These are phyloP conservation scores for Mycteria americana DNA, from an alignment of 2,797 vertebrate genomes.

Conservation along the genomic window DNA sequence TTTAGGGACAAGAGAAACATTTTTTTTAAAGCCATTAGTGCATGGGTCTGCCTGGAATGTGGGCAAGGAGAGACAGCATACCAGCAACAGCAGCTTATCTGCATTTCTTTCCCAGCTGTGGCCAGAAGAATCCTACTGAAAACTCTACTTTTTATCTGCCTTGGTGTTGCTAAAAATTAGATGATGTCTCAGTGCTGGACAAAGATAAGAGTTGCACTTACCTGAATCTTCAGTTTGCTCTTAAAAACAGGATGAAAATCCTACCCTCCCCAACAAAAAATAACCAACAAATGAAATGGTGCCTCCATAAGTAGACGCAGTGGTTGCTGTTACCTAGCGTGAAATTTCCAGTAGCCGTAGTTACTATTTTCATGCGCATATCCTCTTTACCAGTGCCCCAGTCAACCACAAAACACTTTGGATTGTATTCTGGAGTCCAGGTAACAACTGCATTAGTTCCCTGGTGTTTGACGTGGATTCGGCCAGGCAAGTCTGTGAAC, in stretches of 20 bases:
- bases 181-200: neutral
- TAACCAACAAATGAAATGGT: neutral
- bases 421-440: conserved; percentile 70
- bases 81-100: neutral
- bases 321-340: conserved; percentile 43
- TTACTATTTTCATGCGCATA: conserved; percentile 38
- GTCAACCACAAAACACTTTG: conserved; percentile 80
- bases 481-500: conserved; percentile 62
- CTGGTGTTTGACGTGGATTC: conserved; percentile 72
- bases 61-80: neutral
- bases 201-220: neutral
- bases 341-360: neutral
- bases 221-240: neutral
- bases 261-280: neutral
- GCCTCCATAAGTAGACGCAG: neutral
- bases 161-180: neutral
- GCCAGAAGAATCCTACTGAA: neutral
- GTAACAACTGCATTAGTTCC: conserved; percentile 64
- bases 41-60: neutral
- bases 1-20: neutral
- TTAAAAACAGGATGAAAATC: neutral
- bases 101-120: neutral
- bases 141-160: neutral
- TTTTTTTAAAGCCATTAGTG: neutral
- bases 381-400: conserved; percentile 72